Conservation (phyloP, 2,797 vertebrate species). For the Fistularia tabacaria region DNA sequence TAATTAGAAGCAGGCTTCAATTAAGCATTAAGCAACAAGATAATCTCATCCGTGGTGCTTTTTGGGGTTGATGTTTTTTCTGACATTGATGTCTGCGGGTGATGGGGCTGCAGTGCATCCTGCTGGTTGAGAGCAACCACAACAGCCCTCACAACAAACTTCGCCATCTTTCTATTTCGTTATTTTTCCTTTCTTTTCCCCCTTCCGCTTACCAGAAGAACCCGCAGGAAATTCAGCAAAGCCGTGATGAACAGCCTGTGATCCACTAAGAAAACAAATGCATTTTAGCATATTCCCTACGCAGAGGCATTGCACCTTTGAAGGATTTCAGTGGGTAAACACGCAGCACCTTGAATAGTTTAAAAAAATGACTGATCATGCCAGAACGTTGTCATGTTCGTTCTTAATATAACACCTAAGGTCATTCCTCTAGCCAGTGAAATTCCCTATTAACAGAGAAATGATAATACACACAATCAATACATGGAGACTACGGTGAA, state of each 20-base stretch:
- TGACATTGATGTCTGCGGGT: slow-evolving; percentile 28
- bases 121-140: slow-evolving; percentile 61
- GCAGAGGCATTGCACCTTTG: slow-evolving; percentile 15
- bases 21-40: slow-evolving; percentile 72
- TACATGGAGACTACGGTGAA: no score
- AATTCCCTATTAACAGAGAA: slow-evolving; percentile 31
- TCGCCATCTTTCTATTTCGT: slow-evolving; percentile 15
- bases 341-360: slow-evolving; percentile 16
- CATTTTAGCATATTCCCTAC: slow-evolving; percentile 3
- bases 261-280: slow-evolving; percentile 16
- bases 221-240: neutral
- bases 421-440: slow-evolving; percentile 21
- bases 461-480: slow-evolving; percentile 2
- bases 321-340: slow-evolving; percentile 18
- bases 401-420: slow-evolving; percentile 27
- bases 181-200: neutral
- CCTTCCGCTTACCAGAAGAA: no score
- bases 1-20: slow-evolving; percentile 73
- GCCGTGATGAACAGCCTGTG: slow-evolving; percentile 20
- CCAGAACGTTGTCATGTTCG: slow-evolving; percentile 15
- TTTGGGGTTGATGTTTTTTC: slow-evolving; percentile 34
- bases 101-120: slow-evolving; percentile 67
- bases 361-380: slow-evolving; percentile 11
- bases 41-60: slow-evolving; percentile 53
- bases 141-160: slow-evolving; percentile 40